Base-by-base conservation (phyloP, 2,888 invertebrate species). In the Dolichomitus sp. region DNA sequence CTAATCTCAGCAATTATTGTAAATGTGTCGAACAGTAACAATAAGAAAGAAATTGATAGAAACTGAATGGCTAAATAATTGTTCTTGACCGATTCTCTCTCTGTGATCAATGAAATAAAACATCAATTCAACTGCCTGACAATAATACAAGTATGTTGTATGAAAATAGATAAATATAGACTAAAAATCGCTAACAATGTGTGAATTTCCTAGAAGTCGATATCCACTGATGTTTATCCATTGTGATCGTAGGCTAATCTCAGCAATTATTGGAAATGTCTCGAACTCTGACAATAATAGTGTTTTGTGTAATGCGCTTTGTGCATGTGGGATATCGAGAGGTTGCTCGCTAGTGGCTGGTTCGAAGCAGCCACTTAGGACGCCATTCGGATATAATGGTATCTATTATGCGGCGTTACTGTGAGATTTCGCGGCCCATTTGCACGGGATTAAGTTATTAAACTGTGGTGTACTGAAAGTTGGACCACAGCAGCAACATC, bases 391-490 rank as follows among this genome's bases (percentile, higher is more conserved):
- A 19, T 52, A 30, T 77, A 77, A 77, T 69, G 59, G 77, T 77
- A 70, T 75, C 65, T 65, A 66, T 77, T 69, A 69, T 63, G 50
- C 50, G 61, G 52, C 52, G 61, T 70, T 77, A 77, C 59, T 61
- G 42, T 52, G 77, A 61, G 69, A 77, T 77, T 61, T 69, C 61
- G 52, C 61, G 69, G 69, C 50, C 61, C 77, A 77, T 69, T 77
- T 77, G 61, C 77, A 30, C 52, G 69, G 61, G 69, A 77, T 77
- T 69, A 77, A 77, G 77, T 77, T 70, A 77, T 77, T 77, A 69
- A 61, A 48, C 68, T 33, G 57, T n/a, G 17, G 42, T 54, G 45
- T 14, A 42, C 65, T 54, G 63, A 54, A 75, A 75, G 74, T 75
- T 54, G 65, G 65, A 65, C 63, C 65, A 52, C 65, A 23, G n/a